Percentiles rank a stretch among this genome's conserved stretches.
Conservation (phyloP, 2,797 vertebrate species). For the Alauda arvensis region DNA sequence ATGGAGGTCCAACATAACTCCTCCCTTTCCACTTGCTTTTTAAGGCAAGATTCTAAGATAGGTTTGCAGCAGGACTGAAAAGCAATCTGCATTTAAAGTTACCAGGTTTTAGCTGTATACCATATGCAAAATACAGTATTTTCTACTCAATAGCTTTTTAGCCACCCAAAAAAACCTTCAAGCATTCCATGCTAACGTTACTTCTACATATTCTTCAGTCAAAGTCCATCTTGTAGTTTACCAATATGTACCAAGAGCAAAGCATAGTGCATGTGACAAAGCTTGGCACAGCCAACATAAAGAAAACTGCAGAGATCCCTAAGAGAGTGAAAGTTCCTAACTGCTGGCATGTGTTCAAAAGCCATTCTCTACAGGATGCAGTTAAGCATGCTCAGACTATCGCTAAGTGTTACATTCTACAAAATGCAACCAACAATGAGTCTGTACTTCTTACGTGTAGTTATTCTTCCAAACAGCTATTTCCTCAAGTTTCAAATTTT, state of each 20-base stretch:
- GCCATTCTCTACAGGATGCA: neutral
- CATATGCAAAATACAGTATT: neutral
- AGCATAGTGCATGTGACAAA: neutral
- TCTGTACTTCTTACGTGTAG: neutral
- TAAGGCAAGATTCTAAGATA: neutral
- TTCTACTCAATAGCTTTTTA: neutral
- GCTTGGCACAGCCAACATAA: neutral
- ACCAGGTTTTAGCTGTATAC: neutral
- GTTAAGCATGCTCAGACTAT: neutral
- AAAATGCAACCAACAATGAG: neutral
- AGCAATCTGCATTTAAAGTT: neutral
- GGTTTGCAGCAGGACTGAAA: neutral
- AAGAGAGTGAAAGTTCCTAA: neutral
- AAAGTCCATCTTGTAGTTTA: neutral
- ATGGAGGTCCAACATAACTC: neutral
- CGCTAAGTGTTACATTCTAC: neutral
- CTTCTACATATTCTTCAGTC: neutral
- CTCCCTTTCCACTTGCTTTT: neutral
- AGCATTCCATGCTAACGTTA: neutral
- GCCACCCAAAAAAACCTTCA: neutral
- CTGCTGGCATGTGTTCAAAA: neutral
- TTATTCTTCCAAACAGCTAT: neutral
- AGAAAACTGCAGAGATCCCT: neutral
- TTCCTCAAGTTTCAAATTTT: neutral
- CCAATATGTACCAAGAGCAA: neutral